phyloP scores from a whole-genome alignment of 2,797 vertebrate genomes.

The Enteromius unitaeniatus region DNA sequence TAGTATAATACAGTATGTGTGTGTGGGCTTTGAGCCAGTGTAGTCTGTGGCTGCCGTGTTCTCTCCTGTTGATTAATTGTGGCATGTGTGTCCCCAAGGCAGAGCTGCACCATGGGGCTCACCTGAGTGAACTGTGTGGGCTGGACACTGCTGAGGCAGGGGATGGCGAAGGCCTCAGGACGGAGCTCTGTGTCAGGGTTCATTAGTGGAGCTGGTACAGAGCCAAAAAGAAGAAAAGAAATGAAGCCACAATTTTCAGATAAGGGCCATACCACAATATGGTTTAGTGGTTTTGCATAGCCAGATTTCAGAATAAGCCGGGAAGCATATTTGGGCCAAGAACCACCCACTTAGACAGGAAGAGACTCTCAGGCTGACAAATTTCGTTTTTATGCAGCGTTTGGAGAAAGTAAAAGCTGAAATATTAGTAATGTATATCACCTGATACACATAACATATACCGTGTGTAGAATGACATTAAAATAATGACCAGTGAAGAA shows the following conservation, averaged over 20 bases:
- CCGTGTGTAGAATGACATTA: background rate
- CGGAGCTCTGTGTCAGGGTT: constrained; percentile 47
- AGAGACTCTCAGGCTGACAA: background rate
- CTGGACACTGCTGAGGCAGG: constrained; percentile 55
- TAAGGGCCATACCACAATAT: constrained; percentile 24
- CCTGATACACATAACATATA: no score
- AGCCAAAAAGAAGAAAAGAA: constrained; percentile 28
- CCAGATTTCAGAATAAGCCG: background rate
- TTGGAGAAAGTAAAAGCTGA: background rate
- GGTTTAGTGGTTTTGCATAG: constrained; percentile 9
- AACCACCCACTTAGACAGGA: background rate
- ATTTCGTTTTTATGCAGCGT: background rate
- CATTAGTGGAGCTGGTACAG: constrained; percentile 34
- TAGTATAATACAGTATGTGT: no score
- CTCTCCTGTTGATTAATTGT: constrained; percentile 75
- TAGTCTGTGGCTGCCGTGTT: constrained; percentile 73
- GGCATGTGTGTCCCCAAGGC: constrained; percentile 61
- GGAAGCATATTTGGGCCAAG: background rate
- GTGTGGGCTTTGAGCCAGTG: constrained; percentile 13
- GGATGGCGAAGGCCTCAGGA: constrained; percentile 50
- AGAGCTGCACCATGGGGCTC: constrained; percentile 65
- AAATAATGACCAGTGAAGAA: background rate
- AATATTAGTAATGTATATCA: no score
- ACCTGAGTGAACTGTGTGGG: constrained; percentile 66
- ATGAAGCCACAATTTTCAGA: constrained; percentile 7